Evolutionary conservation across 2,888 invertebrate genomes (phyloP).

Genomic region (Eledona agricola): DNA sequence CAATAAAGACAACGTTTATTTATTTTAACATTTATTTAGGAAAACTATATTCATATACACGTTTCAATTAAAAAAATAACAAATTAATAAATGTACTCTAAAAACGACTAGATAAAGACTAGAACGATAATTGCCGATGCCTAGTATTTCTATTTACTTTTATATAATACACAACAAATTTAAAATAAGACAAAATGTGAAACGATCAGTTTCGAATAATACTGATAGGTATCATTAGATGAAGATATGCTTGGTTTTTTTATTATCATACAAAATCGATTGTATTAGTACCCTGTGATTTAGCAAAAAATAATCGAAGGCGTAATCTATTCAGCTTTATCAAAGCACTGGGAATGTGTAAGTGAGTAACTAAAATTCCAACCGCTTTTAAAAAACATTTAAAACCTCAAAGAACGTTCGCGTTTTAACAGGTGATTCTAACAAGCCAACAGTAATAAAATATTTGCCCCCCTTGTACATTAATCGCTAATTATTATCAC

Average conservation of each 20-base stretch:
- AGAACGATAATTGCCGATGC: slow-evolving; percentile 10
- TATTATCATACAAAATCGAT: slow-evolving; percentile 20
- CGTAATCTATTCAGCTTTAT: slow-evolving; percentile 1
- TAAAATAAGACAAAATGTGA: slow-evolving; percentile 10
- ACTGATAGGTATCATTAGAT: slow-evolving; percentile 35
- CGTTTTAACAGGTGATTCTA: slow-evolving; percentile 29
- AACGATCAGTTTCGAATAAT: too few species aligned
- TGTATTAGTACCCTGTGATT: slow-evolving; percentile 34
- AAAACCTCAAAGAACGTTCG: slow-evolving; percentile 22
- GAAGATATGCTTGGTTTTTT: slow-evolving; percentile 29
- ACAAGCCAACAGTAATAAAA: slow-evolving; percentile 34
- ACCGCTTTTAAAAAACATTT: slow-evolving; percentile 28
- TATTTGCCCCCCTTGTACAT: slow-evolving; percentile 19
- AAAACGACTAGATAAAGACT: slow-evolving; percentile 22
- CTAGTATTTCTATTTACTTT: slow-evolving; percentile 13
- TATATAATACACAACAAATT: slow-evolving; percentile 12
- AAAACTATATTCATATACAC: slow-evolving; percentile 22
- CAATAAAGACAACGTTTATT: neutral
- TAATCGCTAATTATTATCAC: slow-evolving; percentile 36
- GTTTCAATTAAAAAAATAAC: slow-evolving; percentile 10
- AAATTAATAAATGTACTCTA: slow-evolving; percentile 9
- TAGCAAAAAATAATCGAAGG: slow-evolving; percentile 10
- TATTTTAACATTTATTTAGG: slow-evolving; percentile 34
- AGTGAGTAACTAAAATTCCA: slow-evolving; percentile 1
- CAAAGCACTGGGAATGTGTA: slow-evolving; percentile 25